phyloP scores from a whole-genome alignment of 2,797 vertebrate genomes.

The Apogon talboti region DNA sequence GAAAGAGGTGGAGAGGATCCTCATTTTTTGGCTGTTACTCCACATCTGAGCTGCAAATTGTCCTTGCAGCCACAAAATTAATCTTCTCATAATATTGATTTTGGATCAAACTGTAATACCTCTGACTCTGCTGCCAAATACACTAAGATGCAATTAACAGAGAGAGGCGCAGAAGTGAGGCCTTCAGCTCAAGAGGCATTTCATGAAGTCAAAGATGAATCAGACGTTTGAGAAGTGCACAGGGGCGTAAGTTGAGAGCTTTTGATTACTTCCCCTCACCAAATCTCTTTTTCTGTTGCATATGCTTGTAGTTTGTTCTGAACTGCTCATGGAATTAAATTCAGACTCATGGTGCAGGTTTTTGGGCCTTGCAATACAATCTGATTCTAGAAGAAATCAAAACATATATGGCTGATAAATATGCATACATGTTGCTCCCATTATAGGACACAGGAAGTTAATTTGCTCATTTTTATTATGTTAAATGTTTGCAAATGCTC shows the following conservation, averaged over 20 bases:
- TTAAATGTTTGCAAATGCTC: neutral
- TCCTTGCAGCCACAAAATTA: conserved; percentile 69
- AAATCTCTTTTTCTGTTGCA: conserved; percentile 40
- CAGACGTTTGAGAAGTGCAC: conserved; percentile 60
- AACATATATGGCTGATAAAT: neutral
- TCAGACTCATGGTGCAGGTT: neutral
- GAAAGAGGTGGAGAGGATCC: conserved; percentile 35
- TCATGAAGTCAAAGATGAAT: conserved; percentile 62
- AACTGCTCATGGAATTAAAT: conserved; percentile 27
- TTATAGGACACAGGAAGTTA: neutral
- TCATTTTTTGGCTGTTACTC: conserved; percentile 62
- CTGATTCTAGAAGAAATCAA: neutral
- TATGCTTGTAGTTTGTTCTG: conserved; percentile 33
- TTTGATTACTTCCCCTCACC: conserved; percentile 58
- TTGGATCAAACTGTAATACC: conserved; percentile 71
- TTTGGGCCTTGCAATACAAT: neutral
- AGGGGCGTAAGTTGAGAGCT: conserved; percentile 48
- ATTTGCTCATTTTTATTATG: neutral
- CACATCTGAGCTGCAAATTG: conserved; percentile 68
- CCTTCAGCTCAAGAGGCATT: conserved; percentile 55
- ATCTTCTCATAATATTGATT: conserved; percentile 80
- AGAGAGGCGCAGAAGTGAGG: conserved; percentile 39
- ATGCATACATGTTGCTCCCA: neutral
- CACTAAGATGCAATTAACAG: conserved; percentile 73
- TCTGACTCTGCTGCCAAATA: conserved; percentile 64